phyloP scores from a whole-genome alignment of 2,797 vertebrate genomes.

The Podarcis siculus region DNA sequence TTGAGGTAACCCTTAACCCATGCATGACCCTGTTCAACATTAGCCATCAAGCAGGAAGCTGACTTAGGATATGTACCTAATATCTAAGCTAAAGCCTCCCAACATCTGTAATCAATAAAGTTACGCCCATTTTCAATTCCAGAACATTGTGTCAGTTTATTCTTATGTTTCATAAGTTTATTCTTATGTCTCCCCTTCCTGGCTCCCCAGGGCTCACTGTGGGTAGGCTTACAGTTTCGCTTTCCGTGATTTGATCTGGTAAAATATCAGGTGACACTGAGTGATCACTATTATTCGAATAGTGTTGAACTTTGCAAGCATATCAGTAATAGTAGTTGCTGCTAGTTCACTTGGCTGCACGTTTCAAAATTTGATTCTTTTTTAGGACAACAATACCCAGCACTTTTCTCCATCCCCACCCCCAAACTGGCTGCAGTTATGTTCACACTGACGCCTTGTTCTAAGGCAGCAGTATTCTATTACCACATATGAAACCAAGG shows the following conservation, averaged over 20 bases:
- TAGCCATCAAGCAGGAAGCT: too few relatives aligned
- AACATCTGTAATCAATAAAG: too few relatives aligned
- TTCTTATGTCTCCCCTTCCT: conserved; percentile 18
- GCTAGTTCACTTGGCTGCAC: conserved; percentile 21
- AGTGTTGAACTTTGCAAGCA: conserved; percentile 33
- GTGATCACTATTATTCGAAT: conserved; percentile 49
- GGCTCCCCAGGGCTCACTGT: neutral
- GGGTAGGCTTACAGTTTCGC: conserved; percentile 25
- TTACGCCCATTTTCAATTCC: too few relatives aligned
- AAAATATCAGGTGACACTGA: conserved; percentile 52
- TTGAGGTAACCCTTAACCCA: too few relatives aligned
- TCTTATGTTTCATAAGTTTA: conserved; percentile 11
- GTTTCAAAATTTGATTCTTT: conserved; percentile 61
- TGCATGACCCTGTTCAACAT: too few relatives aligned
- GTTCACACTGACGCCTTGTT: neutral
- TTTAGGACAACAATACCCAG: conserved; percentile 52
- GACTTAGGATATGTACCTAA: too few relatives aligned
- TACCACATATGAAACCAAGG: neutral
- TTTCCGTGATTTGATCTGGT: conserved; percentile 60
- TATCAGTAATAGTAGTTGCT: conserved; percentile 30
- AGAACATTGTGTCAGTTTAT: neutral
- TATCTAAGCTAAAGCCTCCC: too few relatives aligned
- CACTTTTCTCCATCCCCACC: too few relatives aligned
- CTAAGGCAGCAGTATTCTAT: conserved; percentile 48
- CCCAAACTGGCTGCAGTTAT: neutral